These are phyloP conservation scores for Champsocephalus gunnari DNA, from an alignment of 2,797 vertebrate species.

Conservation along the genomic window DNA sequence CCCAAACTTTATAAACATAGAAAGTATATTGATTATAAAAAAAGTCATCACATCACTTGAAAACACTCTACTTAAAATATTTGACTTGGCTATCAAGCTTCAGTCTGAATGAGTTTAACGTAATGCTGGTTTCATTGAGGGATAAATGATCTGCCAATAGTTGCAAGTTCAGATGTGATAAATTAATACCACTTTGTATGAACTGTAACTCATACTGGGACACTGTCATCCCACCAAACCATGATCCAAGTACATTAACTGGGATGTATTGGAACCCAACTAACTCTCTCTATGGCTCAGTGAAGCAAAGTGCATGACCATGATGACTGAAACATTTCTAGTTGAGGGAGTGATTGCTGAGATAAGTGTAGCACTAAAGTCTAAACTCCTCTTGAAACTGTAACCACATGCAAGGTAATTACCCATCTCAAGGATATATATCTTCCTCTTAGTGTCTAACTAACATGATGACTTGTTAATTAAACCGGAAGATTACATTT, in stretches of 20 bases:
- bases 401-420: conserved; percentile 27
- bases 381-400: conserved; percentile 14
- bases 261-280: background rate
- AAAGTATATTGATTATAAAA: conserved; percentile 50
- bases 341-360: conserved; percentile 8
- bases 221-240: conserved; percentile 15
- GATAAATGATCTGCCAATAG: conserved; percentile 21
- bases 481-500: conserved; percentile 23
- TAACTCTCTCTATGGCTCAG: conserved; percentile 11
- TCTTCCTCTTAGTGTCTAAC: conserved; percentile 11
- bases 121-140: conserved; percentile 33
- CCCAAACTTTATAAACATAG: conserved; percentile 49
- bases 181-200: conserved; percentile 16
- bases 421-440: conserved; percentile 17
- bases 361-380: conserved; percentile 18
- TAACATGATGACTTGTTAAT: conserved; percentile 8
- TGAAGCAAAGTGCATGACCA: background rate
- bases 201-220: conserved; percentile 15
- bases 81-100: conserved; percentile 43
- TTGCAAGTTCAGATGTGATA: conserved; percentile 17
- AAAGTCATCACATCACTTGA: conserved; percentile 43
- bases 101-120: conserved; percentile 21
- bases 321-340: conserved; percentile 15
- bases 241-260: conserved; percentile 9
- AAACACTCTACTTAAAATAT: conserved; percentile 48